Evolutionary conservation across 2,888 invertebrate genomes (phyloP).

Genomic region (Andrena minutula): DNA sequence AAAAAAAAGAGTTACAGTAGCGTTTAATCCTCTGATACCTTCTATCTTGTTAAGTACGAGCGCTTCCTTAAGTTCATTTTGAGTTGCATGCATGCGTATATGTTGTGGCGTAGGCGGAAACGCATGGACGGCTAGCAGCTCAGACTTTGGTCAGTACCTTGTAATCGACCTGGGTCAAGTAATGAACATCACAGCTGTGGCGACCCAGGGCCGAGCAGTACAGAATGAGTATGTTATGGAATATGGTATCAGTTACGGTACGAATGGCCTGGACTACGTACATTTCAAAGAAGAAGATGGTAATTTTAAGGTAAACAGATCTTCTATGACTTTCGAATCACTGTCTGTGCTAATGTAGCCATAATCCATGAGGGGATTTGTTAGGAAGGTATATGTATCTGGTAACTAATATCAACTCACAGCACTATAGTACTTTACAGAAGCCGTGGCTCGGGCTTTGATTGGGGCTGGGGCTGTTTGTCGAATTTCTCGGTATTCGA

Average conservation of each 20-base stretch:
- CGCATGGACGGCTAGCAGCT: slow-evolving; percentile 96
- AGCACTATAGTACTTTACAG: slow-evolving; percentile 16
- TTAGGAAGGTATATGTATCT: slow-evolving; percentile 37
- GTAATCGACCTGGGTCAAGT: slow-evolving; percentile 95
- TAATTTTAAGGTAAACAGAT: slow-evolving; percentile 92
- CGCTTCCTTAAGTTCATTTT: slow-evolving; percentile 75
- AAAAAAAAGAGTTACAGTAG: slow-evolving; percentile 21
- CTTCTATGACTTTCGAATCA: slow-evolving; percentile 36
- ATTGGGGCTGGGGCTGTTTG: not conserved
- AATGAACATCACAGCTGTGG: slow-evolving; percentile 95
- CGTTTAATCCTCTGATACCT: slow-evolving; percentile 37
- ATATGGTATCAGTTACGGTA: slow-evolving; percentile 96
- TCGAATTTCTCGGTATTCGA: too few species aligned
- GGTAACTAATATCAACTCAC: slow-evolving; percentile 27
- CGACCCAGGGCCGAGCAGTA: slow-evolving; percentile 95
- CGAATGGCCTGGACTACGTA: slow-evolving; percentile 95
- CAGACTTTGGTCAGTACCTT: slow-evolving; percentile 96
- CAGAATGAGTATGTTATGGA: slow-evolving; percentile 97
- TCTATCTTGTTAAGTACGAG: slow-evolving; percentile 53
- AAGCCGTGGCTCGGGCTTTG: not conserved
- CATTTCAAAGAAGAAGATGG: slow-evolving; percentile 96
- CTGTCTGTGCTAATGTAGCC: slow-evolving; percentile 41
- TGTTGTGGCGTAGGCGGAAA: slow-evolving; percentile 90
- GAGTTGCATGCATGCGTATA: slow-evolving; percentile 83
- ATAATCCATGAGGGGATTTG: slow-evolving; percentile 36